Conservation (phyloP, 2,113 vertebrate genomes). For the Nesoenas mayeri region DNA sequence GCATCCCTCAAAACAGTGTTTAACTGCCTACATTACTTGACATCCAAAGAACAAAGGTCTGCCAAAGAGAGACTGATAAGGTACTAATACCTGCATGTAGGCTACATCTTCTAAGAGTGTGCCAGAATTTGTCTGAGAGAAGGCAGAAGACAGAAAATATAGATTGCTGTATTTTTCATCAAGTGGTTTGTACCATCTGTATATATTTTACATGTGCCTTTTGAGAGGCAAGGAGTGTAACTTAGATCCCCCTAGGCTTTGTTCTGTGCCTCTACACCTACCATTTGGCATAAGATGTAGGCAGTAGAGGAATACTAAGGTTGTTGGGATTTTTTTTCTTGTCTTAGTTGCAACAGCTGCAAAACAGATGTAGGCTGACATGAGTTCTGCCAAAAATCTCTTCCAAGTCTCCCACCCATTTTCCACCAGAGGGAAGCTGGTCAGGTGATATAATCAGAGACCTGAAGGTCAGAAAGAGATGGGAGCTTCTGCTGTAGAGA, state of each 20-base stretch:
- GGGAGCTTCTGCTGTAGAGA: constrained; percentile 13
- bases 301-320: constrained; percentile 66
- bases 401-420: constrained; percentile 72
- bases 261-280: constrained; percentile 73
- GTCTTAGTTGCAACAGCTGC: constrained; percentile 77
- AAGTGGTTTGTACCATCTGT: constrained; percentile 68
- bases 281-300: constrained; percentile 70
- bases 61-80: constrained; percentile 30
- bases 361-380: constrained; percentile 74
- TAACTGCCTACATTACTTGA: constrained; percentile 64
- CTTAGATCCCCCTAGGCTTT: constrained; percentile 48
- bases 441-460: constrained; percentile 47
- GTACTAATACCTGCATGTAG: constrained; percentile 57
- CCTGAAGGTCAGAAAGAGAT: constrained; percentile 44
- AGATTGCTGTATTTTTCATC: constrained; percentile 60
- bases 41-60: constrained; percentile 67
- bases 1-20: constrained; percentile 53
- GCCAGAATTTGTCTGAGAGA: constrained; percentile 23
- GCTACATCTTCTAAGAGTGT: constrained; percentile 50
- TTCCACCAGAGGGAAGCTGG: constrained; percentile 68
- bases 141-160: neutral
- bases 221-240: constrained; percentile 56
- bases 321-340: constrained; percentile 36
- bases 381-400: constrained; percentile 71
- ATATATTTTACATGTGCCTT: constrained; percentile 65